A percentile compares a stretch with the other conserved stretches of the same genome.
These are phyloP conservation scores for Mustela lutreola DNA, from an alignment of 2,113 vertebrate species.

Conservation along the genomic window DNA sequence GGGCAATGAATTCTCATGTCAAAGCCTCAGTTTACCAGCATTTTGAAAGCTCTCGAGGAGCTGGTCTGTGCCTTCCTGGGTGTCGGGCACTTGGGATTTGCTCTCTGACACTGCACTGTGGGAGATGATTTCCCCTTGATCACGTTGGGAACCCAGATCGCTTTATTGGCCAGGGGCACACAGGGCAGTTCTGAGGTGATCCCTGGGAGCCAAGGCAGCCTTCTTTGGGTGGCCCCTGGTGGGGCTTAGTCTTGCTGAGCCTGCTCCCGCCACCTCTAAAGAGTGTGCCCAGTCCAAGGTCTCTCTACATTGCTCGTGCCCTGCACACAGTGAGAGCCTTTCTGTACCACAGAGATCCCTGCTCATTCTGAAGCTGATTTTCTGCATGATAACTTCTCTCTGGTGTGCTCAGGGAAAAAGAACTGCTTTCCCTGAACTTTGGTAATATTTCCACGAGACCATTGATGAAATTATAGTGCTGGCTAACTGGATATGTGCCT, in stretches of 20 bases:
- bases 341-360: not conserved
- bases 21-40: not conserved
- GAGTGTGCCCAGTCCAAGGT: accelerated
- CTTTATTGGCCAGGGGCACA: not conserved
- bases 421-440: not conserved
- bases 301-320: accelerated
- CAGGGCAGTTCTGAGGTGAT: not conserved
- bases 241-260: not conserved
- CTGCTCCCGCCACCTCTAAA: not conserved
- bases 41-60: accelerated
- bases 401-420: not conserved
- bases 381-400: not conserved
- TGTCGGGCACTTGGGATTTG: not conserved
- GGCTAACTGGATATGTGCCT: not conserved
- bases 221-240: not conserved
- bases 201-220: not conserved
- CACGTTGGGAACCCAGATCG: not conserved
- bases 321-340: accelerated
- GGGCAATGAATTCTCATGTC: not conserved
- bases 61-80: not conserved
- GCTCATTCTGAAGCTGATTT: not conserved
- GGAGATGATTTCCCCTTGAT: not conserved
- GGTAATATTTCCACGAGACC: not conserved
- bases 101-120: not conserved
- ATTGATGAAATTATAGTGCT: not conserved